Evolutionary conservation across 1,140 invertebrate species (phyloP), one percentile per base, ranked within the genome.

Genomic region (Acromyrmex echinatior): DNA sequence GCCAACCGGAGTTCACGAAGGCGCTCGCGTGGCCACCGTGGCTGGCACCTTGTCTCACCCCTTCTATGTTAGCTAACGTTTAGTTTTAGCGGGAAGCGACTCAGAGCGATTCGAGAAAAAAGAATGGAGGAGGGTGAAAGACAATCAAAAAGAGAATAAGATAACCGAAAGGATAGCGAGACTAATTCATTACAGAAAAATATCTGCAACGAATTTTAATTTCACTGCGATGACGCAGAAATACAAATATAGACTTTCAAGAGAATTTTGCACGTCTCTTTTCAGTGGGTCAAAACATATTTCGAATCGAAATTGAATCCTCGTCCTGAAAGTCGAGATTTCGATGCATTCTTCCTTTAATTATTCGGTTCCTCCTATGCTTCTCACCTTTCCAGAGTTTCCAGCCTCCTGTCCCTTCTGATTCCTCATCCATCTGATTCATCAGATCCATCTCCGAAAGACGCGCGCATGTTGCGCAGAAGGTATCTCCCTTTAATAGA

Each of bases 391-490:
- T 35, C 25, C 25, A 25, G 25, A 25, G 25, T 25, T 31, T 31
- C 5, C 31, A 35, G 0, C 31, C 31, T 35, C 31, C 31, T 35
- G 4, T 6, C 53, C 1, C 5, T 18, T 18, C 53, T 18, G 39
- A 45, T 56, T 68, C 39, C 18, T 35, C n/a, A 16, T 45, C n/a
- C 5, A 49, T 45, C 18, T 10, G 10, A 16, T 45, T 10, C 12
- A 49, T 45, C 18, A 16, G 10, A 16, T 45, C n/a, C 12, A 49
- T 45, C 66, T 25, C 18, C 18, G 66, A 68, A 21, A 68, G 66
- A 68, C 66, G 66, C 66, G 66, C 66, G 66, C 66, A 68, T 49
- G 66, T 45, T 68, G 66, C 66, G 66, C 66, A 68, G 66, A 45
- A 68, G 66, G 12, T 68, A 68, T 68, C n/a, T 25, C 39, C 35